Evolutionary conservation across 2,113 vertebrate genomes (phyloP), one percentile per base, ranked within the genome.

Genomic region (Channa argus): DNA sequence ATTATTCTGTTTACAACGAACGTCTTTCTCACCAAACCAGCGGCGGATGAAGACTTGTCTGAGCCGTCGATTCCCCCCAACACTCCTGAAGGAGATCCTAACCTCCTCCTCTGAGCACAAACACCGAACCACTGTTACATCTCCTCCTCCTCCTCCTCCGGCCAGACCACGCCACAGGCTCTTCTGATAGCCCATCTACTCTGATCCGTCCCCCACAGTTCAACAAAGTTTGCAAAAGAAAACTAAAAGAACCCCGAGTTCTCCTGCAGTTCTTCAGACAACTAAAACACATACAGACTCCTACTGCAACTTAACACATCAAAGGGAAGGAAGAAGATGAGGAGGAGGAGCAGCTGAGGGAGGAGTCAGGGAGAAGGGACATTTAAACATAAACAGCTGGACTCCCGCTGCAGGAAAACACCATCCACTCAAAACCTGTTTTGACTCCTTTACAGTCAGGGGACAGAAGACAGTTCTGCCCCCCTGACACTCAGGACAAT

Each of bases 1-100:
- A 24, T 24, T 24, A 24, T 24, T 24, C 24, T 24, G 24, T 24
- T 24, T 24, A 24, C 24, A 24, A 24, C 24, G 24, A 24, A 24
- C 24, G 24, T 24, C 24, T 24, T 24, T 24, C 91, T 91, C 81
- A 93, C 92, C 91, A 0, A 89, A 78, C 77, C 88, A 84, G 41
- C 71, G 78, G 14, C n/a, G 68, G 3, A 61, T 74, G 5, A 84
- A 77, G 36, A 66, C 67, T 13, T 66, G 73, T 46, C 79, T 83
- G 54, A 87, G 71, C 43, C 15, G 24, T 52, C 65, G 63, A 11
- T 86, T 74, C 24, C 46, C 55, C 59, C 9, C 8, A 12, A 50
- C 45, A 44, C 54, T 66, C 77, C 55, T 41, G 71, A 54, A 88
- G 66, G 74, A 81, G 80, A 81, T 78, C 45, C 14, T 80, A 65